phyloP scores from a whole-genome alignment of 2,797 vertebrate species.

The Amblyopsis hoosieri region DNA sequence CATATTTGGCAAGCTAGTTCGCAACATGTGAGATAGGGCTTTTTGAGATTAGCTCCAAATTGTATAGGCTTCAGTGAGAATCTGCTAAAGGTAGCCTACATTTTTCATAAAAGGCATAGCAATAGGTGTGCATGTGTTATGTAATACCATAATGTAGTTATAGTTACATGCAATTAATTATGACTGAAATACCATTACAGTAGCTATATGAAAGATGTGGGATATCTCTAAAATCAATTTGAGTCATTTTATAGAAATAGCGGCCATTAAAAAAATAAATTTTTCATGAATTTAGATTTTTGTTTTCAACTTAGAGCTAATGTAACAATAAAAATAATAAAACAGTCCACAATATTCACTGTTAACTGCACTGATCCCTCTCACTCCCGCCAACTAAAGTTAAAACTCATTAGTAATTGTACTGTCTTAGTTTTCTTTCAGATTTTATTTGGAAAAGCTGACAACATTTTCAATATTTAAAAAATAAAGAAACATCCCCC shows the following conservation, averaged over 20 bases:
- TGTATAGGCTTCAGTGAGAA: too few relatives aligned
- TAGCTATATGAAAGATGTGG: background rate
- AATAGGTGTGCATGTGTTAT: background rate
- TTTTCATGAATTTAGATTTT: slow-evolving; percentile 32
- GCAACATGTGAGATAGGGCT: too few relatives aligned
- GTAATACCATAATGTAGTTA: background rate
- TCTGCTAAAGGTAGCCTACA: too few relatives aligned
- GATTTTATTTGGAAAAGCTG: slow-evolving; percentile 27
- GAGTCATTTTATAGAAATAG: slow-evolving; percentile 30
- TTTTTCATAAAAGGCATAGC: too few relatives aligned
- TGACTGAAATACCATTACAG: background rate
- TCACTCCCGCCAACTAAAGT: slow-evolving; percentile 14
- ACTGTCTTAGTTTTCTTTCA: slow-evolving; percentile 8
- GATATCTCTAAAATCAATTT: slow-evolving; percentile 6
- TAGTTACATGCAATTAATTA: background rate
- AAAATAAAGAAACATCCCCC: slow-evolving; percentile 20
- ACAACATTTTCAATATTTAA: slow-evolving; percentile 23
- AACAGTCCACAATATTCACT: slow-evolving; percentile 60
- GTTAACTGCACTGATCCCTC: slow-evolving; percentile 39
- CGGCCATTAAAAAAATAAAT: slow-evolving; percentile 32
- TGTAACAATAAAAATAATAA: slow-evolving; percentile 36
- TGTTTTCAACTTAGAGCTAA: slow-evolving; percentile 32
- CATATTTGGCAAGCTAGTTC: too few relatives aligned
- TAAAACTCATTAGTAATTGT: slow-evolving; percentile 13
- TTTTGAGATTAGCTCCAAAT: too few relatives aligned